Evolutionary conservation across 2,888 invertebrate genomes (phyloP), one percentile per base, ranked within the genome.

Genomic region (Caenorhabditis japonica): DNA sequence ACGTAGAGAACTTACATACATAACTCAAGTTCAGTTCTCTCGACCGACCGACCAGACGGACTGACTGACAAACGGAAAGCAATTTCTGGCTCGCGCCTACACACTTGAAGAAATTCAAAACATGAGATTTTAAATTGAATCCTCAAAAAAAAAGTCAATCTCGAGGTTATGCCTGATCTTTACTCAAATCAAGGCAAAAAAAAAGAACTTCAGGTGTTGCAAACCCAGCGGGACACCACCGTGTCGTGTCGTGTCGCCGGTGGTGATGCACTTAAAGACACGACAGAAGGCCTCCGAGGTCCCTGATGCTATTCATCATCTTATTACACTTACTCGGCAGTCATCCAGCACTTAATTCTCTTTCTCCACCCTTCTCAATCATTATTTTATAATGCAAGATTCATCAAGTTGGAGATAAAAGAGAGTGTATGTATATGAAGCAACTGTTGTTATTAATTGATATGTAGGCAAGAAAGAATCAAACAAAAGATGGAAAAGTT

Each of bases 261-360:
- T n/a, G 66, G 56, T 56, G 62, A 53, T 62, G 66, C 66, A 66
- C 66, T 66, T 66, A 66, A 66, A 56, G 49, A 64, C 46, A 34
- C 62, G 47, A 44, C 43, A 41, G 10, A 36, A 33, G 36, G 17
- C 33, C 19, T 17, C n/a, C 51, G 19, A 53, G 47, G 55, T 56
- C 62, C 56, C 36, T 56, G 56, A 43, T 56, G 66, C 66, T 56
- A 66, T 66, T 66, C 66, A 66, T 66, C 66, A 66, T 66, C 44
- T 66, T 66, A 66, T 66, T 66, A 66, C 66, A 66, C 66, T 66
- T 56, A 66, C 66, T 56, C 66, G 53, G 53, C 55, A 62, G 62
- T 62, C 62, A 53, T 62, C 55, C 55, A 64, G 64, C 64, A 64
- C 47, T 64, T 56, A 64, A 41, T 49, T 55, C 62, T 34, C 23